These are phyloP conservation scores for Crocuta crocuta DNA, from an alignment of 2,113 vertebrate species.

Conservation along the genomic window DNA sequence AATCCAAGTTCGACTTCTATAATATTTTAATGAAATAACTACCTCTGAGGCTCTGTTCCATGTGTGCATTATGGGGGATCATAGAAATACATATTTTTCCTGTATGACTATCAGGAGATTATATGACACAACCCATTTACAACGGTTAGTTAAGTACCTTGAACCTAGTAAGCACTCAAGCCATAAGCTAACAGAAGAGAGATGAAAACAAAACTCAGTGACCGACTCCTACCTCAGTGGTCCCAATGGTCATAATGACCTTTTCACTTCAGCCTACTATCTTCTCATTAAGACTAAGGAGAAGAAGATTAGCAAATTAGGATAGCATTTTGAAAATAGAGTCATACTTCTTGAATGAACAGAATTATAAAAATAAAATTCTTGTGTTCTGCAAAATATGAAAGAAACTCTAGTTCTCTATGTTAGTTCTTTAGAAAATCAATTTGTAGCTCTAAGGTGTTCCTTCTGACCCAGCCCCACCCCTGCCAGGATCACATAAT, in stretches of 20 bases:
- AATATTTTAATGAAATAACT: neutral
- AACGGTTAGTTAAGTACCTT: neutral
- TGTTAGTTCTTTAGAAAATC: neutral
- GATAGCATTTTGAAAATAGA: neutral
- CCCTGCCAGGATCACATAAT: neutral
- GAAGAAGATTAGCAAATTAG: neutral
- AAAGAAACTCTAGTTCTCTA: neutral
- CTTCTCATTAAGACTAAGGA: neutral
- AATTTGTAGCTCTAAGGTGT: neutral
- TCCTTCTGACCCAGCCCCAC: neutral
- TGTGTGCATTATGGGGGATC: neutral
- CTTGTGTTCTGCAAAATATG: slow-evolving; percentile 27
- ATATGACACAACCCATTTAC: neutral
- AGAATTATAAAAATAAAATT: neutral
- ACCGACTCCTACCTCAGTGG: neutral
- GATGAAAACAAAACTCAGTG: neutral
- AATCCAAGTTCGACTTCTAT: neutral
- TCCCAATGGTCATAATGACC: neutral
- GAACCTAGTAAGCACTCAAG: neutral
- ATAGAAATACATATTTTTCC: neutral
- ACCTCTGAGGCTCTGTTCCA: neutral
- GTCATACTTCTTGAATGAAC: neutral
- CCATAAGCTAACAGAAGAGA: neutral
- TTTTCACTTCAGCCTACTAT: neutral
- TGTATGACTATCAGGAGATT: neutral